A percentile compares a stretch with the other conserved stretches of the same genome.
Evolutionary conservation across 2,888 invertebrate species (phyloP).

Genomic region (Drosophila stalkeri): DNA sequence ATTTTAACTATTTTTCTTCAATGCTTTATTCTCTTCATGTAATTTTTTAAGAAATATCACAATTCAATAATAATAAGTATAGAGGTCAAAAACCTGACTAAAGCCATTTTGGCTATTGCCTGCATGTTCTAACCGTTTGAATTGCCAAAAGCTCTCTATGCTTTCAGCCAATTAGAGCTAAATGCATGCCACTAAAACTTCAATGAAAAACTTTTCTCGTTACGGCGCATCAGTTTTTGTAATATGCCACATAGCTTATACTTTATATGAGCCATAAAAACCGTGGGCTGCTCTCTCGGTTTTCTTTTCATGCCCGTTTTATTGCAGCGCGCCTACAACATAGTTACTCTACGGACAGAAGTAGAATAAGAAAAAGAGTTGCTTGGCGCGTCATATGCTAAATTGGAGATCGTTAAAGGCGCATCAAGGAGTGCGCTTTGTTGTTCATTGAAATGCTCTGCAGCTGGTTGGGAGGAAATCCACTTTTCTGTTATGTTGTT

Average conservation of each 20-base stretch:
- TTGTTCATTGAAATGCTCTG: slow-evolving; percentile 44
- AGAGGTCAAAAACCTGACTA: neutral
- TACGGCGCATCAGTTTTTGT: slow-evolving; percentile 25
- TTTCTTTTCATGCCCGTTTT: slow-evolving; percentile 22
- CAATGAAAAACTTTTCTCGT: slow-evolving; percentile 21
- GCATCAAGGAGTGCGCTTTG: slow-evolving; percentile 65
- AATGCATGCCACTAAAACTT: slow-evolving; percentile 53
- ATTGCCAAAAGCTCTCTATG: slow-evolving; percentile 45
- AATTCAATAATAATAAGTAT: neutral
- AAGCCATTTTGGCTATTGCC: neutral
- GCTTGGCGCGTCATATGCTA: slow-evolving; percentile 36
- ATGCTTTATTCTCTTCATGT: neutral
- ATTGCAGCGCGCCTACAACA: slow-evolving; percentile 42
- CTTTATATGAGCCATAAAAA: slow-evolving; percentile 55
- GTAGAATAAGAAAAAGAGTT: slow-evolving; percentile 2
- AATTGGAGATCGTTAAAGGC: slow-evolving; percentile 62
- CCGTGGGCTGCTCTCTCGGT: slow-evolving; percentile 16
- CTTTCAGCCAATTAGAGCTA: slow-evolving; percentile 54
- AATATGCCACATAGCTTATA: slow-evolving; percentile 43
- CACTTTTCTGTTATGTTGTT: slow-evolving; percentile 17
- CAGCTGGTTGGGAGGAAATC: neutral
- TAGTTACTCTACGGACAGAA: neutral
- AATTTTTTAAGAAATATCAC: neutral
- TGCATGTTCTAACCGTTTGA: slow-evolving; percentile 13
- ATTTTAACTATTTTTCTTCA: neutral